phyloP scores from a whole-genome alignment of 2,888 invertebrate species.

The Lasioglossum figueresi region DNA sequence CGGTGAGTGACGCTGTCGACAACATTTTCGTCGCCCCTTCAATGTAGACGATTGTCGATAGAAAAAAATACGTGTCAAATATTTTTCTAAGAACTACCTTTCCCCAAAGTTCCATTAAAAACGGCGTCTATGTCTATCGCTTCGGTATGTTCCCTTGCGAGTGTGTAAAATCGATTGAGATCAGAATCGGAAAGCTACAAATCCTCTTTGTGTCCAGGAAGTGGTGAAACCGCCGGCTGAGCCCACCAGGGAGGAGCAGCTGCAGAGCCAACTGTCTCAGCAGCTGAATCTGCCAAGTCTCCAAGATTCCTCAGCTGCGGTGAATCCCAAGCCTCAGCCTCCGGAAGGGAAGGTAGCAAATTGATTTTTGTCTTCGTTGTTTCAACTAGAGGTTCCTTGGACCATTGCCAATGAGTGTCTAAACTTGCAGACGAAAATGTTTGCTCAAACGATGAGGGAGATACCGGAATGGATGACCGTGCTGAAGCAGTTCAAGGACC shows the following conservation, averaged over 20 bases:
- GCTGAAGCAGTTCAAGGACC: constrained; percentile 93
- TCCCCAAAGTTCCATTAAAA: too few species aligned
- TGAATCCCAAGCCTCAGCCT: constrained; percentile 80
- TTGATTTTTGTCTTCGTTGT: not conserved
- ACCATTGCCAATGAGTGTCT: not conserved
- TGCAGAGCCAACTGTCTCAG: constrained; percentile 93
- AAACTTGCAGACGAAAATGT: constrained; percentile 90
- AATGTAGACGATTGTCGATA: too few species aligned
- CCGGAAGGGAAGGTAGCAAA: constrained; percentile 84
- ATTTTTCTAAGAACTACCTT: too few species aligned
- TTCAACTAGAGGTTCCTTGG: not conserved
- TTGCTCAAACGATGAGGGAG: constrained; percentile 95
- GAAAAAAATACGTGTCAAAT: too few species aligned
- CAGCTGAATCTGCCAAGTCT: constrained; percentile 93
- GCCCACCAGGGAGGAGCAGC: constrained; percentile 89
- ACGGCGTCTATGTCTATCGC: too few species aligned
- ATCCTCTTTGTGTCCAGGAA: constrained; percentile 69
- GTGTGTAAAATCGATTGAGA: not conserved
- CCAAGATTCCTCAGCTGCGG: constrained; percentile 87
- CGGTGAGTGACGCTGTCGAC: constrained; percentile 68
- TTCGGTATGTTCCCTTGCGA: too few species aligned
- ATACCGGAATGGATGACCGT: constrained; percentile 98
- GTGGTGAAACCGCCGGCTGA: constrained; percentile 82
- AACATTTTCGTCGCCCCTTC: too few species aligned
- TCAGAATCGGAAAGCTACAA: not conserved